These are phyloP conservation scores for Ciconia maguari DNA, from an alignment of 2,113 vertebrate genomes.

Conservation along the genomic window DNA sequence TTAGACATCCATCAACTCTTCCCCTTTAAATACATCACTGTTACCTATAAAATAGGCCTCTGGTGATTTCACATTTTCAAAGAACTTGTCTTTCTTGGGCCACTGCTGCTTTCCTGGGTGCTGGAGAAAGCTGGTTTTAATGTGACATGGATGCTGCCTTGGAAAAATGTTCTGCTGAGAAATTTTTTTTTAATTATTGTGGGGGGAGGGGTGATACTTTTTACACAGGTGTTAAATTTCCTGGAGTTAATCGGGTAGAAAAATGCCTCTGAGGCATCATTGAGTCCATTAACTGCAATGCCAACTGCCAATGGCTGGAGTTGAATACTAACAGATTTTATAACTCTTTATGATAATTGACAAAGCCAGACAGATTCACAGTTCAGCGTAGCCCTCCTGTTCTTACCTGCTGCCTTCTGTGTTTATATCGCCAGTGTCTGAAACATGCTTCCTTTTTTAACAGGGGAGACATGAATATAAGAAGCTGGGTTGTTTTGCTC, in stretches of 20 bases:
- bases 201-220: not conserved
- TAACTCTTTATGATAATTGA: constrained; percentile 20
- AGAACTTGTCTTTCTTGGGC: not conserved
- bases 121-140: not conserved
- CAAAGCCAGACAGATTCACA: constrained; percentile 22
- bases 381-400: not conserved
- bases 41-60: constrained; percentile 15
- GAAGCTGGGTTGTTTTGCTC: not conserved
- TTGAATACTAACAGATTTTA: constrained; percentile 53
- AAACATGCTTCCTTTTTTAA: not conserved
- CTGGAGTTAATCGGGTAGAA: constrained; percentile 54
- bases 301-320: constrained; percentile 31
- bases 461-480: not conserved
- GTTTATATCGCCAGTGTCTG: not conserved
- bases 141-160: constrained; percentile 26
- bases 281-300: constrained; percentile 50
- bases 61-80: constrained; percentile 19
- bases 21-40: not conserved
- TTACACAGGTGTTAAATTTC: constrained; percentile 55
- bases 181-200: constrained; percentile 3
- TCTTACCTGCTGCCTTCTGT: constrained; percentile 45
- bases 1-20: not conserved
- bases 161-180: constrained; percentile 45
- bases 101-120: not conserved
- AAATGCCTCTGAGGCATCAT: constrained; percentile 52